Evolutionary conservation across 2,888 invertebrate species (phyloP).

Genomic region (Microplitis manilae): DNA sequence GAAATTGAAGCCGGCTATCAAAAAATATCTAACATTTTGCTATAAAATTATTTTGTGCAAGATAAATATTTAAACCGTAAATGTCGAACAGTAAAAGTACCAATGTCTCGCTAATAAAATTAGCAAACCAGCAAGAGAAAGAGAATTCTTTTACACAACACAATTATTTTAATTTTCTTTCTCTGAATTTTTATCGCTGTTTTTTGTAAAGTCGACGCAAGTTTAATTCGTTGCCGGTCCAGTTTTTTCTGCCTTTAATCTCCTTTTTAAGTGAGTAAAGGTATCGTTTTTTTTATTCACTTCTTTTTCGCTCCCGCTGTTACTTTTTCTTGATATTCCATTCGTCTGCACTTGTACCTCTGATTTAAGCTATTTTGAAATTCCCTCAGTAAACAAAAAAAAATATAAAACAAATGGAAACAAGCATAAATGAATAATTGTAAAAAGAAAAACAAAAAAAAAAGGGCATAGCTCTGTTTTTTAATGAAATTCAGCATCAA

Average conservation of each 20-base stretch:
- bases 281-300: constrained; percentile 41
- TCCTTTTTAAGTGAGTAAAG: constrained; percentile 47
- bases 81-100: constrained; percentile 28
- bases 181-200: constrained; percentile 8
- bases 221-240: constrained; percentile 43
- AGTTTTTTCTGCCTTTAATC: constrained; percentile 40
- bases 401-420: constrained; percentile 2
- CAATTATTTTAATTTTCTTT: constrained; percentile 32
- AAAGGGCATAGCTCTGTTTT: no score
- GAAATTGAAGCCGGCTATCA: no score
- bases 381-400: not conserved
- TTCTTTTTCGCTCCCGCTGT: constrained; percentile 31
- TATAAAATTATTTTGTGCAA: not conserved
- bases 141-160: constrained; percentile 11
- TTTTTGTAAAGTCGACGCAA: constrained; percentile 38
- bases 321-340: constrained; percentile 26
- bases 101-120: constrained; percentile 30
- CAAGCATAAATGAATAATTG: not conserved
- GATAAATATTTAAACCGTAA: not conserved
- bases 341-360: not conserved
- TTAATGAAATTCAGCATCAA: no score
- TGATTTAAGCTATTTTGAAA: not conserved
- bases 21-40: no score
- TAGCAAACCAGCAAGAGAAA: constrained; percentile 27
- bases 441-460: no score